Evolutionary conservation across 1,140 invertebrate genomes (phyloP).

Genomic region (Chlorops oryzae): DNA sequence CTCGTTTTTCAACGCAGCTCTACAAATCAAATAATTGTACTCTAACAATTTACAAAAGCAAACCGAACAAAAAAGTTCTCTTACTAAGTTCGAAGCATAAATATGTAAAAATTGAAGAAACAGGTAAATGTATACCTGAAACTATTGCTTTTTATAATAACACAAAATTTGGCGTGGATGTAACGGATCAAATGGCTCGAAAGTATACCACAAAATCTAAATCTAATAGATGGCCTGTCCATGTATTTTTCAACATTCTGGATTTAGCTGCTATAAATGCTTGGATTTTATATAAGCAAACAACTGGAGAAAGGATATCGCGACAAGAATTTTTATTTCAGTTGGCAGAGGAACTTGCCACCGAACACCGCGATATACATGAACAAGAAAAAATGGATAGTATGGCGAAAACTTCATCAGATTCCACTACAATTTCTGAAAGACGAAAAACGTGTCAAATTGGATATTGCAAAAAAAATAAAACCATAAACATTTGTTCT

Average conservation of each 20-base stretch:
- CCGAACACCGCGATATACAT: too few species aligned
- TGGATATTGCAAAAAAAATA: conserved; percentile 22
- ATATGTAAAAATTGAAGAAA: conserved; percentile 17
- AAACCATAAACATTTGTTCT: conserved; percentile 18
- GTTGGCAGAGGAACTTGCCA: conserved; percentile 22
- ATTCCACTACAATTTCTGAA: conserved; percentile 6
- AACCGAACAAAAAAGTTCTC: conserved; percentile 24
- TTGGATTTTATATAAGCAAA: conserved; percentile 31
- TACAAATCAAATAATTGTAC: conserved; percentile 7
- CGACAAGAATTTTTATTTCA: conserved; percentile 25
- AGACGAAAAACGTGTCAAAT: conserved; percentile 20
- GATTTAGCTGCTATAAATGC: conserved; percentile 33
- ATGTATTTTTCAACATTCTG: conserved; percentile 31
- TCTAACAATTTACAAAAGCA: conserved; percentile 13
- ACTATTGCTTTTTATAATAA: conserved; percentile 23
- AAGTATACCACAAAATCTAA: conserved; percentile 25
- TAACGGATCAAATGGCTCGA: conserved; percentile 19
- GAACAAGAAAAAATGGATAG: conserved; percentile 3
- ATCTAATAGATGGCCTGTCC: conserved; percentile 29
- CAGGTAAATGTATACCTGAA: conserved; percentile 18
- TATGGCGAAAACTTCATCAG: conserved; percentile 7
- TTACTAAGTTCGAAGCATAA: conserved; percentile 22
- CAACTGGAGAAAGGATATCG: conserved; percentile 18
- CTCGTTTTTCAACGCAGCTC: neutral
- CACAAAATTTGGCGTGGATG: conserved; percentile 22